phyloP scores from a whole-genome alignment of 2,888 invertebrate species.

The Teinopalpus imperialis region DNA sequence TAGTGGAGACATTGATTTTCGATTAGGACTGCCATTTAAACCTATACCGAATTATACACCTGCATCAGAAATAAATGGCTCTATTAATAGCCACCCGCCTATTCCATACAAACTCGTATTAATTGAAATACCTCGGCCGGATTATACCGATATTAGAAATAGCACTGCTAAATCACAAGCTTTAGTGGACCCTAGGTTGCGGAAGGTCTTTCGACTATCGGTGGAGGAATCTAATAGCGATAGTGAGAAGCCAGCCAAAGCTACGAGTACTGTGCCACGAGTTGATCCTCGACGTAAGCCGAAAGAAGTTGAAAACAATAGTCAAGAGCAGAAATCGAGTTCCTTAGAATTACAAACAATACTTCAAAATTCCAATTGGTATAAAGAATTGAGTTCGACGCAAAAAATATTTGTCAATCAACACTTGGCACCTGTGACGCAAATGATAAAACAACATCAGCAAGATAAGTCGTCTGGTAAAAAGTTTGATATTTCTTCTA shows the following conservation, averaged over 20 bases:
- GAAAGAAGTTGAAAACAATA: slow-evolving; percentile 55
- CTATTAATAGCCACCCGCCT: slow-evolving; percentile 88
- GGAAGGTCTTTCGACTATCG: slow-evolving; percentile 87
- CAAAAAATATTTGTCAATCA: slow-evolving; percentile 88
- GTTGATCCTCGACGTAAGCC: slow-evolving; percentile 73
- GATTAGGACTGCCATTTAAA: slow-evolving; percentile 89
- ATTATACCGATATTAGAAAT: slow-evolving; percentile 88
- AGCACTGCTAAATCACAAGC: slow-evolving; percentile 87
- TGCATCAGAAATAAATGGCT: slow-evolving; percentile 93
- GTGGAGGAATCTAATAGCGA: slow-evolving; percentile 84
- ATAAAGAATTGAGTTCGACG: slow-evolving; percentile 86
- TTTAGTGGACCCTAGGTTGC: slow-evolving; percentile 88
- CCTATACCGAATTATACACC: slow-evolving; percentile 91
- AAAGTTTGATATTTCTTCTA: slow-evolving; percentile 75
- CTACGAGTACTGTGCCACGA: slow-evolving; percentile 59
- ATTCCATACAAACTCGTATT: slow-evolving; percentile 84
- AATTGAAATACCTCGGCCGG: slow-evolving; percentile 87
- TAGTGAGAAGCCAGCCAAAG: slow-evolving; percentile 70
- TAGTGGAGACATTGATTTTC: slow-evolving; percentile 87
- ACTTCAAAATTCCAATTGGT: slow-evolving; percentile 86
- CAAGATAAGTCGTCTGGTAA: slow-evolving; percentile 80
- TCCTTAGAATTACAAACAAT: slow-evolving; percentile 82
- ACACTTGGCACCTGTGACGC: slow-evolving; percentile 83
- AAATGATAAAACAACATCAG: slow-evolving; percentile 83
- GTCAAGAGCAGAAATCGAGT: slow-evolving; percentile 57